These are phyloP conservation scores for Pomacea canaliculata DNA, from an alignment of 2,888 invertebrate genomes.

Conservation along the genomic window DNA sequence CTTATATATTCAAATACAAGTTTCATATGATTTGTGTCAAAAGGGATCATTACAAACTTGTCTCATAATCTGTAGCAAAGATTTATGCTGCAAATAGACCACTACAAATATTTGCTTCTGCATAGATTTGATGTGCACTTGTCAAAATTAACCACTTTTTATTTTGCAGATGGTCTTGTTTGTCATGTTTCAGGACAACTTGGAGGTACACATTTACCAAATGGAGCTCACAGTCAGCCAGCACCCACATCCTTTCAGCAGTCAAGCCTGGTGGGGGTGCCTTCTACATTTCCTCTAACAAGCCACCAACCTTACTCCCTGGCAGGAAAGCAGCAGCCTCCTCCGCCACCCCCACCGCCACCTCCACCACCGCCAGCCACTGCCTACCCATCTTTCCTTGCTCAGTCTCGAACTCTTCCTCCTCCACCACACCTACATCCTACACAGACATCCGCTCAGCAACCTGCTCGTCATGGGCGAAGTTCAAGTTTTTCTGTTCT, in stretches of 20 bases:
- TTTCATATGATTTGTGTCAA: no score
- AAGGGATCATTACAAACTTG: no score
- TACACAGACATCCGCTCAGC: slow-evolving; percentile 17
- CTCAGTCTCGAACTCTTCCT: slow-evolving; percentile 15
- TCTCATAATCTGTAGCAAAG: no score
- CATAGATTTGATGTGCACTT: no score
- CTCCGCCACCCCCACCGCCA: slow-evolving; percentile 7
- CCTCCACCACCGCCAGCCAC: slow-evolving; percentile 21
- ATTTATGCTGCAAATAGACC: no score
- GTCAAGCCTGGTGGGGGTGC: neutral
- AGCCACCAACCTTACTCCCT: slow-evolving; percentile 8
- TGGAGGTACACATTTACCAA: slow-evolving; percentile 7
- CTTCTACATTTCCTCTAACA: neutral
- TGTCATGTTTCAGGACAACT: neutral
- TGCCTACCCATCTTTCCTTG: slow-evolving; percentile 12
- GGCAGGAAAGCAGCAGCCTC: slow-evolving; percentile 10
- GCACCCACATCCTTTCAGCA: slow-evolving; percentile 10
- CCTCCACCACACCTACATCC: slow-evolving; percentile 31
- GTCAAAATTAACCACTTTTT: no score
- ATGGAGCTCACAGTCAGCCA: slow-evolving; percentile 12
- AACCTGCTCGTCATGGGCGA: slow-evolving; percentile 4
- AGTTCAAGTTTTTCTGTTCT: slow-evolving; percentile 4
- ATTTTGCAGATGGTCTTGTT: no score
- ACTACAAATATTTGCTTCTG: no score
- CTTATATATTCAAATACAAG: no score